Evolutionary conservation across 2,113 vertebrate genomes (phyloP), one percentile per base, ranked within the genome.

Genomic region (Burhinus oedicnemus): DNA sequence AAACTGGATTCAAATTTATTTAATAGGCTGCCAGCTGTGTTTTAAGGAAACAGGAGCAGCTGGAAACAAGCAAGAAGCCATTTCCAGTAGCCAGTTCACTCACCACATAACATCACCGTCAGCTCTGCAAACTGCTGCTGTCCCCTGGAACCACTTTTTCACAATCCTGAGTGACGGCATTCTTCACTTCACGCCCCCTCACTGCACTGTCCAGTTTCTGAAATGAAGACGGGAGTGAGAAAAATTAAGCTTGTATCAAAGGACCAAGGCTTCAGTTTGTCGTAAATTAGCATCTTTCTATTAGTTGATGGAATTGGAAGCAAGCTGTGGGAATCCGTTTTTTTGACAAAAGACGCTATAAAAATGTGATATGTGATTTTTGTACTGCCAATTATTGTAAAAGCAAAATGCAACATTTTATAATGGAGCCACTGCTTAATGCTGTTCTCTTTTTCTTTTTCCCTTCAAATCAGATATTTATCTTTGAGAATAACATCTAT

Each of bases 401-500:
- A 92, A 96, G 51, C 34, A 40, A 93, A 91, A 64, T 88, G 81
- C 62, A 21, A 40, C 32, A 27, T 44, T 76, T 74, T 34, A 15
- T 79, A 23, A 42, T 49, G 26, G 49, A 83, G 23, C 66, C 57
- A 58, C 81, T 93, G 64, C 85, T 93, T 96, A 89, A 97, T 52
- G 14, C 55, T 85, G 7, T 89, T 97, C 44, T 72, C 78, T 95
- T 83, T 94, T 92, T 95, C 65, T 92, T 95, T 91, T 91, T 93
- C 22, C 90, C 79, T 94, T 95, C 87, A 85, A 87, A 97, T 89
- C 80, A 99, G 99, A 99, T 99, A 93, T 99, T 99, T 96, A 99
- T 99, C 97, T 99, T 99, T 95, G 99, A 99, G 98, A 99, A 99
- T 98, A 99, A 99, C 97, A 99, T 99, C 98, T 99, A 99, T 98